These are phyloP conservation scores for Podiceps cristatus DNA, from an alignment of 2,113 vertebrate species.

Conservation along the genomic window DNA sequence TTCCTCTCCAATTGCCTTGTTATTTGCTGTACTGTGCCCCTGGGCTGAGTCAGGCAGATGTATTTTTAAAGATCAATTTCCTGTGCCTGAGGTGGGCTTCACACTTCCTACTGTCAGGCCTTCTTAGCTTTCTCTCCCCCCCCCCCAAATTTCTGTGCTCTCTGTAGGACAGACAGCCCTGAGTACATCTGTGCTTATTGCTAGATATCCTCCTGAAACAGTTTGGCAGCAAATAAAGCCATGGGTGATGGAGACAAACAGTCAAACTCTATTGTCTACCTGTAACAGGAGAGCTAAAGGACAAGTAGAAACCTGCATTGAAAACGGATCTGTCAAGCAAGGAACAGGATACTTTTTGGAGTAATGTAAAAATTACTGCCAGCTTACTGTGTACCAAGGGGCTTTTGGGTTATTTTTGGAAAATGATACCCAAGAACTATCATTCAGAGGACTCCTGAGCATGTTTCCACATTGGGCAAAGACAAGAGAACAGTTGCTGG, in stretches of 20 bases:
- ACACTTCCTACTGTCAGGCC: background rate
- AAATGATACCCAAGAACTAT: background rate
- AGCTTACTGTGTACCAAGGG: background rate
- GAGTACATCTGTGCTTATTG: background rate
- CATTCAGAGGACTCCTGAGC: conserved; percentile 5
- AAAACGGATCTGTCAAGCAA: background rate
- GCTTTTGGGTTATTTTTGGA: background rate
- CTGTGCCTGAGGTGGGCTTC: background rate
- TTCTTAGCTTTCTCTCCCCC: background rate
- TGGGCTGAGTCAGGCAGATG: background rate
- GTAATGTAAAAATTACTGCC: conserved; percentile 37
- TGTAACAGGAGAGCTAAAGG: conserved; percentile 15
- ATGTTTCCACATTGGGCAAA: background rate
- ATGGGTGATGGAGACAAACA: background rate
- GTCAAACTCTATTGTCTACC: conserved; percentile 25
- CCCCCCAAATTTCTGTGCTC: background rate
- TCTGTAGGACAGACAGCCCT: background rate
- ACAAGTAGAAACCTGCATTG: conserved; percentile 17
- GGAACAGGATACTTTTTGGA: background rate
- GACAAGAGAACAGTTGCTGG: background rate
- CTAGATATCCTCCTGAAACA: background rate
- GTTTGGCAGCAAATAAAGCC: background rate
- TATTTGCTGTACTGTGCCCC: background rate
- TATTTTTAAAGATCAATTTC: background rate
- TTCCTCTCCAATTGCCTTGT: background rate